phyloP scores from a whole-genome alignment of 2,113 vertebrate species.

The Glareola pratincola region DNA sequence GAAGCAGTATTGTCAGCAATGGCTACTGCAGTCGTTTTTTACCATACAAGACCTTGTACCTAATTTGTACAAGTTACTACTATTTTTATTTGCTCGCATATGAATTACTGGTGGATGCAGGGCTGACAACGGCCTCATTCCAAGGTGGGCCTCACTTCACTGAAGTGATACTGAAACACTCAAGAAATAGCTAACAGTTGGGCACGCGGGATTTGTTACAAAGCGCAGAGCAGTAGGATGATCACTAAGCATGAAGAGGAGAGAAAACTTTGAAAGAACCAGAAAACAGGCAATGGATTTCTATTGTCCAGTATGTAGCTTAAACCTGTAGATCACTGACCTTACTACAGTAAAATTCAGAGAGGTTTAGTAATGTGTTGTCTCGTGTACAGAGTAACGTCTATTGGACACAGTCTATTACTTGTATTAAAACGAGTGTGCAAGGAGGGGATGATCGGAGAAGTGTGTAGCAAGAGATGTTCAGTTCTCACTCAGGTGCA shows the following conservation, averaged over 20 bases:
- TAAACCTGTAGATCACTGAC: background rate
- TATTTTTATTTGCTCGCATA: slow-evolving; percentile 4
- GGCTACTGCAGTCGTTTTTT: background rate
- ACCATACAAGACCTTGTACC: background rate
- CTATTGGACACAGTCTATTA: background rate
- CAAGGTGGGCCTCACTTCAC: background rate
- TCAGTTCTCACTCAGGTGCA: background rate
- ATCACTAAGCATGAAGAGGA: background rate
- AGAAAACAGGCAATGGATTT: background rate
- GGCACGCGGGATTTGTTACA: background rate
- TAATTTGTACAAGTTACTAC: background rate
- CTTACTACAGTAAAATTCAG: background rate
- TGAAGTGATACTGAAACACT: background rate
- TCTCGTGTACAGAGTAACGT: background rate
- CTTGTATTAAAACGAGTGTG: background rate
- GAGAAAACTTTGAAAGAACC: background rate
- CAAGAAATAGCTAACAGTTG: background rate
- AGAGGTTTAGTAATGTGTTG: background rate
- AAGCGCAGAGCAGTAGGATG: background rate
- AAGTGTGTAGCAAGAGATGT: background rate
- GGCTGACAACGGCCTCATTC: background rate
- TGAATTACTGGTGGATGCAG: background rate
- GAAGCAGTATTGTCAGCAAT: background rate
- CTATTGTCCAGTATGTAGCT: background rate
- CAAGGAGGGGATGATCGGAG: background rate